Evolutionary conservation across 1,140 invertebrate species (phyloP).

Genomic region (Lepidurus packardi): DNA sequence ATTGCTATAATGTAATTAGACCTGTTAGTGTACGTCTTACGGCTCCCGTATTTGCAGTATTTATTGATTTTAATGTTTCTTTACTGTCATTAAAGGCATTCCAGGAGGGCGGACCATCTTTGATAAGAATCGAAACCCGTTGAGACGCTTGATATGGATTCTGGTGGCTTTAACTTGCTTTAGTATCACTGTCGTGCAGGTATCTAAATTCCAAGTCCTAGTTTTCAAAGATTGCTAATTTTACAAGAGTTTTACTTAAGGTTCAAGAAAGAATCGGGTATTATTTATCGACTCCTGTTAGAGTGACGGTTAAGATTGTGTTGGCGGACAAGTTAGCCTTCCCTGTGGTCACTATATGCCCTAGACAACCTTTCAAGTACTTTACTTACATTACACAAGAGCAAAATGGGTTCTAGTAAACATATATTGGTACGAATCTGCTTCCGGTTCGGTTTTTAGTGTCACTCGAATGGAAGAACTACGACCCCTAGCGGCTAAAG

Average conservation of each 20-base stretch:
- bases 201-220: background rate
- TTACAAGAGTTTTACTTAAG: background rate
- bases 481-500: constrained; percentile 2
- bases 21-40: too few relatives aligned
- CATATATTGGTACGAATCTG: background rate
- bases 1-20: too few relatives aligned
- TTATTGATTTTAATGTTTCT: background rate
- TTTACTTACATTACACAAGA: background rate
- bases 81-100: background rate
- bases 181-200: constrained; percentile 23
- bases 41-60: background rate
- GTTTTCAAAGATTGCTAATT: background rate
- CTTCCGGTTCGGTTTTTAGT: background rate
- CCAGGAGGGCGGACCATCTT: constrained; percentile 27
- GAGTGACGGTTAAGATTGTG: constrained; percentile 21
- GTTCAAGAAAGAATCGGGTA: constrained; percentile 25
- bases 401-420: background rate
- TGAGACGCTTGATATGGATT: constrained; percentile 22
- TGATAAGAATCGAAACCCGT: constrained; percentile 17
- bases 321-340: constrained; percentile 5
- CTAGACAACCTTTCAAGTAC: constrained; percentile 27
- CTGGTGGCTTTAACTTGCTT: background rate
- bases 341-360: constrained; percentile 20
- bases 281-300: constrained; percentile 15
- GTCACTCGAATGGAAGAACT: constrained; percentile 23